Base-by-base conservation (phyloP, 1,140 invertebrate genomes). In the Ericerus pela region DNA sequence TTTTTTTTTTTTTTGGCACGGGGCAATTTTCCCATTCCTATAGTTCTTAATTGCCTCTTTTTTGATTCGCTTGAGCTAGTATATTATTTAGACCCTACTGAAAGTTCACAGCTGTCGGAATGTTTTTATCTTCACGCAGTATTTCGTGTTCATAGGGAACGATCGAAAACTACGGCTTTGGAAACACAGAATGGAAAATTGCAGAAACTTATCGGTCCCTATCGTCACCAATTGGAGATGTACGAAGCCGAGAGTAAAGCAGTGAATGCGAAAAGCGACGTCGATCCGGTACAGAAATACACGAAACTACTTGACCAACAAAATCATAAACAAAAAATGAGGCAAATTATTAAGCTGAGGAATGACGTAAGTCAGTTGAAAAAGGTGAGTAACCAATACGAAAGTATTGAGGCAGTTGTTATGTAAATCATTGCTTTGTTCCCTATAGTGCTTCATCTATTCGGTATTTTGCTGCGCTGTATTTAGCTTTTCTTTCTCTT, bases 271-370 rank as follows among this genome's bases (percentile, higher is more conserved):
- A 47, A 47, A 47, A 24, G 20, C 2, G 41, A 47, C 22, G 26
- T 6, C 41, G 41, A 47, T 22, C 20, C 26, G 11, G 8, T 47
- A 5, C 22, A 47, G 18, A 47, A 47, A 47, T 47, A 47, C 14
- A 24, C 41, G 41, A 47, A 47, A 47, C 16, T 47, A 24, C 41
- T 47, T 14, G 41, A 47, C 14, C 3, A 14, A 47, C 41, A 47
- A 47, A 47, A 47, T 16, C 22, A 18, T 10, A 47, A 47, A 24
- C 41, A 47, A 22, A 8, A 47, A 24, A 47, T 47, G 41, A 47
- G 26, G 26, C 41, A 47, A 47, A 47, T 47, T 47, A 47, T 24
- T 14, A 47, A 47, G 26, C 41, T 47, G 22, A 18, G 41, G 11
- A 24, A 24, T 16, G 41, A 47, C 14, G 26, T 47, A 12, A 24